A percentile compares a stretch with the other conserved stretches of the same genome.
Conservation (phyloP, 2,888 invertebrate species). For the Theretra japonica region DNA sequence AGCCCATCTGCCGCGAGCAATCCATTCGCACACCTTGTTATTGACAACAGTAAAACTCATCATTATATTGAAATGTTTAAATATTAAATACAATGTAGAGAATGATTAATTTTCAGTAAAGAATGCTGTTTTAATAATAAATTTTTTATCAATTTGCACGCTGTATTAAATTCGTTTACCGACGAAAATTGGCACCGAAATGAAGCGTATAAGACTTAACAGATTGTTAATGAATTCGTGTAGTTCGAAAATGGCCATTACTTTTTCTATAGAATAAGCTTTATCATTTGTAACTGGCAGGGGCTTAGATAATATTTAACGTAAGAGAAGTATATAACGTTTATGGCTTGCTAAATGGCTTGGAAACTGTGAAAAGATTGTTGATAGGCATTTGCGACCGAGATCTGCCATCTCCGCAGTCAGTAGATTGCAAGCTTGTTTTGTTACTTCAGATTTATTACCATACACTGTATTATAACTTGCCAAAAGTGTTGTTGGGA, state of each 20-base stretch:
- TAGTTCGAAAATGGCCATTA: background rate
- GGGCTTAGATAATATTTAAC: background rate
- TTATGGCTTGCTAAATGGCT: conserved; percentile 70
- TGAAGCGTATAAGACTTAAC: too few relatives aligned
- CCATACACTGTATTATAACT: conserved; percentile 51
- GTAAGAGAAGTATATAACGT: conserved; percentile 47
- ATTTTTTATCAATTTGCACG: background rate
- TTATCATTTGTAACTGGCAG: background rate
- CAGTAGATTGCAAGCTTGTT: conserved; percentile 64
- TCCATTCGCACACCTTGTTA: conserved; percentile 29
- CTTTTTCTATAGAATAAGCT: background rate
- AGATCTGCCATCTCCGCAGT: conserved; percentile 45
- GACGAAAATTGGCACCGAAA: background rate
- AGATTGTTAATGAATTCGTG: too few relatives aligned
- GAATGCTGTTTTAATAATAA: background rate
- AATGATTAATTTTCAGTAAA: background rate
- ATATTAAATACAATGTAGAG: background rate
- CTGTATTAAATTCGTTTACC: background rate
- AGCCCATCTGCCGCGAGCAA: conserved; percentile 38
- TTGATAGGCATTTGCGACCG: conserved; percentile 62
- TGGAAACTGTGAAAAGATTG: conserved; percentile 73
- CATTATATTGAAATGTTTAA: conserved; percentile 12
- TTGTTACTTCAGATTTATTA: conserved; percentile 69
- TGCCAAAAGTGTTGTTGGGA: conserved; percentile 11
- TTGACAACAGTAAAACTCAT: conserved; percentile 19